Base-by-base conservation (phyloP, 53 echinoderm and acorn worm species). In the Holothuria leucospilota region DNA sequence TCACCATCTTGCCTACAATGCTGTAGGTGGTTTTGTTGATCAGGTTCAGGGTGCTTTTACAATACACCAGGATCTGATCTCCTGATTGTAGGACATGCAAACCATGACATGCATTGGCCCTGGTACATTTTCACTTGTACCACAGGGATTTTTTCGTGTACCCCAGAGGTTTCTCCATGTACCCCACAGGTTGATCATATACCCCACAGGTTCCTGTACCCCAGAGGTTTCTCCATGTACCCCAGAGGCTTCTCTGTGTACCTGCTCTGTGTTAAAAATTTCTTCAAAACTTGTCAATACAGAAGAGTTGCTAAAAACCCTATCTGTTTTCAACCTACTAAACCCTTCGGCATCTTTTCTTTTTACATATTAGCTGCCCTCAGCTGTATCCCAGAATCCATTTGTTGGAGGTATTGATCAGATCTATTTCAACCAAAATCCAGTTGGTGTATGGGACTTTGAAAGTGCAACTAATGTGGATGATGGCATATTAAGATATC, bases 401-500 rank as follows among this genome's bases (percentile, higher is more conserved):
- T 96, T 96, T 81, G 64, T 79, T 3, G 98, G 98, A 8, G 90
- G 95, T 6, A 87, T 98, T 13, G 95, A 95, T 39, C 88, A 91
- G 56, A 61, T 98, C 46, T 29, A 63, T 18, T 88, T 90, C 51
- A 90, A 93, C 77, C 84, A 91, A 28, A 87, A 78, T 2, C 91
- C 93, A 0, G 63, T 98, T 28, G 93, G 95, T 18, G 79, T 98
- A 41, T 98, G 98, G 98, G 95, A 98, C 89, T 98, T 98, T 84
- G 87, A 77, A 59, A 74, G 78, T 10, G 90, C 90, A 66, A 91
- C 51, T 40, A 82, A 88, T 39, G 89, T 93, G 62, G 82, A 94
- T 20, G 63, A 92, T 9, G 92, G 96, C 14, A 64, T 94, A 28
- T 71, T 89, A 63, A 94, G 96, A 92, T 94, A 60, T 5, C 89